These are phyloP conservation scores for Vanessa atalanta DNA, from an alignment of 1,140 invertebrate species.

Conservation along the genomic window DNA sequence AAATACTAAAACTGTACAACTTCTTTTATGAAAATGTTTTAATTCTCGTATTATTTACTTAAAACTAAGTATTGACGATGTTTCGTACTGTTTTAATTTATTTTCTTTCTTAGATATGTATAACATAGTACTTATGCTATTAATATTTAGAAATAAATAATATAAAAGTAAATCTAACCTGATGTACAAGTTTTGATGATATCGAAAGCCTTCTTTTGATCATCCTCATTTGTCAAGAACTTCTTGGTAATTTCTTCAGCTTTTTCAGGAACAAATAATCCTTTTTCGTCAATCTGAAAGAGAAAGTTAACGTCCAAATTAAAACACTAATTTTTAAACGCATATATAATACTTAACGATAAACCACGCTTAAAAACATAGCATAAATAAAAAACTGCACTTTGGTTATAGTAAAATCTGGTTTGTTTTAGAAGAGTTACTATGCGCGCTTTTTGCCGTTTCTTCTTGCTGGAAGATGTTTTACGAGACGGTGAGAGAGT, in stretches of 20 bases:
- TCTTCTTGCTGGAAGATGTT: no score
- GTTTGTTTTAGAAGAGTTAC: no score
- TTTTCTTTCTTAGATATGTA: no score
- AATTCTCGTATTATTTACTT: background rate
- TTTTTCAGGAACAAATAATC: slow-evolving; percentile 45
- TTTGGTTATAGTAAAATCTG: no score
- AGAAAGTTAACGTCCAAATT: background rate
- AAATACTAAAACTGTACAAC: no score
- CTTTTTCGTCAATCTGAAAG: slow-evolving; percentile 52
- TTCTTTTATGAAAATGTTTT: no score
- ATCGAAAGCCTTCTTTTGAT: slow-evolving; percentile 34
- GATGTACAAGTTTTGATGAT: slow-evolving; percentile 35
- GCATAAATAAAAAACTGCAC: no score
- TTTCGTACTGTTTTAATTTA: background rate
- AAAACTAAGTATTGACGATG: background rate
- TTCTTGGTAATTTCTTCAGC: slow-evolving; percentile 41
- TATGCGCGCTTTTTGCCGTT: no score
- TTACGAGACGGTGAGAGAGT: no score
- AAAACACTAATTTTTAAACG: no score
- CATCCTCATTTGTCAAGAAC: slow-evolving; percentile 40
- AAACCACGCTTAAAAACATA: no score
- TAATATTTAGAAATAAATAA: background rate
- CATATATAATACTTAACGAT: no score
- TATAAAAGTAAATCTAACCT: slow-evolving; percentile 21
- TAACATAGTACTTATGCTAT: background rate